Evolutionary conservation across 2,113 vertebrate genomes (phyloP), one percentile per base, ranked within the genome.

Genomic region (Silurus meridionalis): DNA sequence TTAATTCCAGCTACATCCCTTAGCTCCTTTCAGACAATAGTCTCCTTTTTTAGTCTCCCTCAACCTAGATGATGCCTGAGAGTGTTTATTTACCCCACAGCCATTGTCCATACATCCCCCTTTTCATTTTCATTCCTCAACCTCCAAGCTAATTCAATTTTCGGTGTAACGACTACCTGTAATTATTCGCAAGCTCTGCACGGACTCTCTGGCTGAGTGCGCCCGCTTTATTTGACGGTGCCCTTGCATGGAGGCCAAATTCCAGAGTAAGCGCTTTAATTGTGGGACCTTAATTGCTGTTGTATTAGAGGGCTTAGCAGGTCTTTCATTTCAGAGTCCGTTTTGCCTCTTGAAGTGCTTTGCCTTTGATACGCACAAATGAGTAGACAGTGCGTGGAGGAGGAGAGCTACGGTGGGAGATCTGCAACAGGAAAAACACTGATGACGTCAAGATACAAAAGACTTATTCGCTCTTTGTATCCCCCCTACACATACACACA

Each of bases 231-330:
- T 89, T 82, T 77, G 85, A 82, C 71, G 17, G 60, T 61, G 71
- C 72, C 82, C 71, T 55, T 63, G 82, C 64, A 83, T n/a, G 50
- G 85, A 86, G 87, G 82, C 87, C 71, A 86, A 84, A 90, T 87
- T 85, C 87, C 83, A 87, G 55, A 80, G 85, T 86, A 86, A 87
- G 89, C 83, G 82, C 84, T 89, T 88, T 90, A 90, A 89, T 87
- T 89, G 89, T 82, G 85, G 61, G 75, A 81, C 81, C 71, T 72
- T 89, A 89, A 89, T 90, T 90, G 88, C 86, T 84, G 89, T 87
- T 88, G 85, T 78, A 86, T 87, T 89, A 84, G 81, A 87, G 60
- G 69, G 83, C 80, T 86, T 87, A 90, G 78, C 52, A n/a, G 71
- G 84, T 63, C 83, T 87, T 87, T 86, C 61, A 86, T 89, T 85